Conservation (phyloP, 2,797 vertebrate species). For the Gymnoscopelus microlampas region DNA sequence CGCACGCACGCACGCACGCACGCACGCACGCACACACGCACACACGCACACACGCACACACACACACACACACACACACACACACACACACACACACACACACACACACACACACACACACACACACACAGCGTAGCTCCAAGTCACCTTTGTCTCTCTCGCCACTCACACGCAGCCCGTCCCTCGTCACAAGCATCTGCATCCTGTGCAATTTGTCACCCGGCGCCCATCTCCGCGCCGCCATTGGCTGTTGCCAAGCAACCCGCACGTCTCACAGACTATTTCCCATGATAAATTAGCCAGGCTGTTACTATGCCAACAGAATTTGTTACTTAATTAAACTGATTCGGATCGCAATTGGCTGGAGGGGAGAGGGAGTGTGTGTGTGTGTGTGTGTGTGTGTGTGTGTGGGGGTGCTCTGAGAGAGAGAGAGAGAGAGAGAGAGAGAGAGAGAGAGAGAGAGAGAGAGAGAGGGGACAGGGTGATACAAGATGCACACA, state of each 20-base stretch:
- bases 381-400: no score
- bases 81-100: not conserved
- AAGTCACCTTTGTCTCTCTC: not conserved
- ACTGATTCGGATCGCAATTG: constrained; percentile 91
- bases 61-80: not conserved
- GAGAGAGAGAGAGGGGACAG: not conserved
- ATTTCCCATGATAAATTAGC: constrained; percentile 95
- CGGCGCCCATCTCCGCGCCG: constrained; percentile 70
- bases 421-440: constrained; percentile 59
- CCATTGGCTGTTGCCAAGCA: constrained; percentile 94
- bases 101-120: no score
- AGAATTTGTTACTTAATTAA: constrained; percentile 97
- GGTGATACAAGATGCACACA: constrained; percentile 19
- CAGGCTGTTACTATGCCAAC: constrained; percentile 95
- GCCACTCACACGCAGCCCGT: constrained; percentile 74
- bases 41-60: not conserved
- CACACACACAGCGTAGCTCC: no score
- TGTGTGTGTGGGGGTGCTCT: no score
- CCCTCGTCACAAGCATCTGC: constrained; percentile 84
- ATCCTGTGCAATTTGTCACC: constrained; percentile 87
- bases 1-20: not conserved
- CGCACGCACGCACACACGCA: not conserved
- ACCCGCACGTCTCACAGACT: constrained; percentile 88
- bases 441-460: constrained; percentile 35
- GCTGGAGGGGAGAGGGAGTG: constrained; percentile 78